Conservation (phyloP, 2,888 invertebrate species). For the Antitype chi region DNA sequence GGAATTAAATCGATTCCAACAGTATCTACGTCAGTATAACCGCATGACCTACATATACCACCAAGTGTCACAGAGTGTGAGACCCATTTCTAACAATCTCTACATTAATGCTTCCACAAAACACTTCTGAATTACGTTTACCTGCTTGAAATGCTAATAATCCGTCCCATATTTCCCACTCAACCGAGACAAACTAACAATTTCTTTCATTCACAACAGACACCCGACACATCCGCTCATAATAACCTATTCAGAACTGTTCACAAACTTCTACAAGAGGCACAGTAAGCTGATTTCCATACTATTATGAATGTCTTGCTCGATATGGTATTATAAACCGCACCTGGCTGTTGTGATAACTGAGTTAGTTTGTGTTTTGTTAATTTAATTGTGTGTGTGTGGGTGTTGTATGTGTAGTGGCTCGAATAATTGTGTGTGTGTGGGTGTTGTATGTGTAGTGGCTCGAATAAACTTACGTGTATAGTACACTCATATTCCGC, state of each 20-base stretch:
- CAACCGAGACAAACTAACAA: background rate
- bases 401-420: background rate
- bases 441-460: background rate
- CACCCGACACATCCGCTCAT: conserved; percentile 28
- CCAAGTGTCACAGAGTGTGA: background rate
- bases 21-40: too few species aligned
- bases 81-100: background rate
- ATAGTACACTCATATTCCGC: background rate
- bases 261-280: conserved; percentile 29
- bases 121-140: background rate
- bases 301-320: conserved; percentile 42
- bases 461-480: background rate
- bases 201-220: conserved; percentile 15
- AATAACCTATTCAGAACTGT: conserved; percentile 43
- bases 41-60: background rate
- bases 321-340: conserved; percentile 34
- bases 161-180: background rate
- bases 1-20: too few species aligned
- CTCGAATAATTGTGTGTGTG: background rate
- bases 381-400: conserved; percentile 8
- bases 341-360: conserved; percentile 40
- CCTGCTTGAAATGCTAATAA: background rate
- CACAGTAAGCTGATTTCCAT: conserved; percentile 47
- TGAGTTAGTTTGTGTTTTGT: conserved; percentile 33
- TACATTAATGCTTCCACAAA: background rate